Evolutionary conservation across 2,888 invertebrate species (phyloP).

Genomic region (Achlya flavicornis): DNA sequence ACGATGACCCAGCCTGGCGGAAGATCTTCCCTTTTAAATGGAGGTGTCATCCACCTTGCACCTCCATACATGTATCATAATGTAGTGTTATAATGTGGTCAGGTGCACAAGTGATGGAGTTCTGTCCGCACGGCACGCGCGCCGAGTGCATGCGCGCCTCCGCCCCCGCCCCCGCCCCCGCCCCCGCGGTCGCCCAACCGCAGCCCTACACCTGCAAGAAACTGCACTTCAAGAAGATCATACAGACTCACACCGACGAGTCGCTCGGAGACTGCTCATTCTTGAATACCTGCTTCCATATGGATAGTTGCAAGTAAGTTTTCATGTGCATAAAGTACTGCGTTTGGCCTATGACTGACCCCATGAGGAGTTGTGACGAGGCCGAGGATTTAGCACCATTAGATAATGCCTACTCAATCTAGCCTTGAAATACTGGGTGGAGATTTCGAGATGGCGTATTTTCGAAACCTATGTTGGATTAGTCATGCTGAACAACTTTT

Average conservation of each 20-base stretch:
- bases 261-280: conserved; percentile 98
- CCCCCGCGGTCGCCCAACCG: conserved; percentile 21
- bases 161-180: conserved; percentile 31
- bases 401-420: no score
- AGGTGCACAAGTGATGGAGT: conserved; percentile 95
- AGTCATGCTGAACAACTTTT: no score
- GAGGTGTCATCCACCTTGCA: no score
- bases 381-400: no score
- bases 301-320: conserved; percentile 97
- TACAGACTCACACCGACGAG: conserved; percentile 96
- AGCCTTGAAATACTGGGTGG: no score
- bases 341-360: no score
- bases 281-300: conserved; percentile 98
- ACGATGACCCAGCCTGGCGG: no score
- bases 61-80: no score
- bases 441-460: no score
- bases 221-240: conserved; percentile 98
- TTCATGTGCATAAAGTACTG: conserved; percentile 9
- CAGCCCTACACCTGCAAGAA: conserved; percentile 87
- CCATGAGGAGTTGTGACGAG: no score
- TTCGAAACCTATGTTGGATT: no score
- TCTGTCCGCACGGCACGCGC: conserved; percentile 97
- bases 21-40: no score
- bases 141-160: conserved; percentile 89
- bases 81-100: conserved; percentile 14